Evolutionary conservation across 53 echinoderm and acorn worm genomes (phyloP), one percentile per base, ranked within the genome.

Genomic region (Glandiceps talaboti): DNA sequence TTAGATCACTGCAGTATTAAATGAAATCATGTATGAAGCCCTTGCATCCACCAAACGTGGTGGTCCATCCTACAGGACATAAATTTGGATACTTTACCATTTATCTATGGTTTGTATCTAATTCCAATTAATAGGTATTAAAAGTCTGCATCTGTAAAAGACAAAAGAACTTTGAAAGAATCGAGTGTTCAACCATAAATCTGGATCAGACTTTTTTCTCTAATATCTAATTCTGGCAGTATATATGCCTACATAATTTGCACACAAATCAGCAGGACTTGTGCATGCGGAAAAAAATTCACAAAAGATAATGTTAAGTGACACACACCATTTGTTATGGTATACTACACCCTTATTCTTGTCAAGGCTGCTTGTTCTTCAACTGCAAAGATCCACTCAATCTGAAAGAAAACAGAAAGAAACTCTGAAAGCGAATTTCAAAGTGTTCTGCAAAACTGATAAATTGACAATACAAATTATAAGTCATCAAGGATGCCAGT

Each of bases 391-490:
- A n/a, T 20, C 20, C 20, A 20, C 20, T 45, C 20, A 12, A 45
- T 45, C 64, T 45, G 78, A 87, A 82, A 25, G 80, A 86, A 80
- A 79, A 79, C 77, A 85, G 75, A 84, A 74, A 81, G 73, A 87
- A 84, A 82, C 75, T 82, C 87, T 84, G 87, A 90, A 90, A 87
- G 90, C 87, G 82, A 84, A 81, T 90, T 90, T 81, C 30, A 33
- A 33, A 76, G 90, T 90, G 90, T 82, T 87, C 87, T 87, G 64
- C 20, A 45, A 45, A 45, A 45, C 6, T 20, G 64, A 6, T 45
- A 45, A 45, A 20, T 45, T 45, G 6, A 45, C 64, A 45, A 45
- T 12, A 45, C 64, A 45, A 45, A 45, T 12, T 12, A 6, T 12
- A 45, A 45, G 6, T n/a, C n/a, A 12, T 45, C 64, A 45, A 45